Evolutionary conservation across 2,797 vertebrate species (phyloP), one percentile per base, ranked within the genome.

Genomic region (Ctenopoma multispine): DNA sequence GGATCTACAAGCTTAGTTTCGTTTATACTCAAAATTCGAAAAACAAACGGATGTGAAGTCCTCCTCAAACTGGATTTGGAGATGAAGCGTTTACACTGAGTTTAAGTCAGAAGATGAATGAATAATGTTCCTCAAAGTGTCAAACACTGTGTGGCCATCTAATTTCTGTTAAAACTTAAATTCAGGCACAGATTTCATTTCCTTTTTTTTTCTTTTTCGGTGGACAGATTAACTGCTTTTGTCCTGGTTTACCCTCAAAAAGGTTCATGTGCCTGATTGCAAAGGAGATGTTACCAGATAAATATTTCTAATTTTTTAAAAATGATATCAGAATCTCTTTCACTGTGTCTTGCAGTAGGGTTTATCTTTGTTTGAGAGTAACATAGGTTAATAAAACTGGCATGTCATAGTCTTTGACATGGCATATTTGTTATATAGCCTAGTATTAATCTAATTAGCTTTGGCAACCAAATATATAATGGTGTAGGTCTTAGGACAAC

Each of bases 401-500:
- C 46, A 65, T 79, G 63, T 77, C 65, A 63, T 21, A n/a, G 7
- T 49, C 50, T 64, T 73, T 72, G 63, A 62, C 63, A 63, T 77
- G 31, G 13, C 40, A 54, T 81, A 62, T 68, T 76, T 57, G 12
- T 77, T 70, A 15, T 67, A 65, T 59, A 69, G 44, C 23, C 17
- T 29, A 20, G 38, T 57, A 50, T n/a, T 67, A 48, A 77, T 77
- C 43, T 41, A 61, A 78, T 75, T 82, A 59, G 63, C 68, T 27
- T 77, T 12, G 4, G 15, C 79, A 83, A 81, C 73, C 79, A 88
- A 86, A 86, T 85, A 46, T 58, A 64, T 60, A 56, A 69, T 56
- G 61, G 58, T 67, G 64, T 81, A 66, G 65, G 54, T 71, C 49
- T 60, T 63, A 70, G 63, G 61, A 75, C 51, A 65, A 61, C 54